Percentiles rank a stretch among this genome's conserved stretches.
These are phyloP conservation scores for Strigops habroptila DNA, from an alignment of 2,113 vertebrate species.

Conservation along the genomic window DNA sequence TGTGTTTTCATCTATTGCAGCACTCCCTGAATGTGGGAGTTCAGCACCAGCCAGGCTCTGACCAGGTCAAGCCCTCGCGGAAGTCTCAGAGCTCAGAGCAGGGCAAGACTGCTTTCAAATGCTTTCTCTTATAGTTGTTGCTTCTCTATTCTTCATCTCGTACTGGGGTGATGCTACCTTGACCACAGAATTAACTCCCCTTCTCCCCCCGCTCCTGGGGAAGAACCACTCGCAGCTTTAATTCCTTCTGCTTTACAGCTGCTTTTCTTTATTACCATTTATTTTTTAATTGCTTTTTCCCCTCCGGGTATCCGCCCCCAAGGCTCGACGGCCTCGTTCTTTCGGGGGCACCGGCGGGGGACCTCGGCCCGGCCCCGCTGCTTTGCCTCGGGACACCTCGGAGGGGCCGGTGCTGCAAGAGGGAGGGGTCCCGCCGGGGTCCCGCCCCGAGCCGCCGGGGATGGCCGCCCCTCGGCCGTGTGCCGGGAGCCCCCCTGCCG, in stretches of 20 bases:
- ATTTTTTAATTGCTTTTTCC: background rate
- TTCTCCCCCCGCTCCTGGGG: background rate
- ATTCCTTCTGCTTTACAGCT: background rate
- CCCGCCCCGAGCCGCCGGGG: background rate
- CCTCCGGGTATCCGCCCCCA: background rate
- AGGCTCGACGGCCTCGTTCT: background rate
- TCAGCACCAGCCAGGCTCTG: background rate
- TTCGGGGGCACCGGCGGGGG: too few relatives aligned
- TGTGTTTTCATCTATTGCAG: background rate
- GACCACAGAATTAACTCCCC: background rate
- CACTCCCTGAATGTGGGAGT: rapidly evolving
- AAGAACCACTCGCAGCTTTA: background rate
- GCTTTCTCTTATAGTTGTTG: background rate
- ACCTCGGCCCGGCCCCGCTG: background rate
- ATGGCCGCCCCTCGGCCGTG: background rate
- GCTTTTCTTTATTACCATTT: background rate
- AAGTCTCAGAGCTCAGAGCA: too few relatives aligned
- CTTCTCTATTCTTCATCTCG: background rate
- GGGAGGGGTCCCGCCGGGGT: too few relatives aligned
- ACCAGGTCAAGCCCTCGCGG: background rate
- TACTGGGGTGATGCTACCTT: background rate
- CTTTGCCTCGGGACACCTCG: background rate
- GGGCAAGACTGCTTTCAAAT: background rate
- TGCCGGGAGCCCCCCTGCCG: too few relatives aligned
- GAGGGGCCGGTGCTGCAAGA: background rate